Base-by-base conservation (phyloP, 2,888 invertebrate species). In the Drosophila villosipedis region DNA sequence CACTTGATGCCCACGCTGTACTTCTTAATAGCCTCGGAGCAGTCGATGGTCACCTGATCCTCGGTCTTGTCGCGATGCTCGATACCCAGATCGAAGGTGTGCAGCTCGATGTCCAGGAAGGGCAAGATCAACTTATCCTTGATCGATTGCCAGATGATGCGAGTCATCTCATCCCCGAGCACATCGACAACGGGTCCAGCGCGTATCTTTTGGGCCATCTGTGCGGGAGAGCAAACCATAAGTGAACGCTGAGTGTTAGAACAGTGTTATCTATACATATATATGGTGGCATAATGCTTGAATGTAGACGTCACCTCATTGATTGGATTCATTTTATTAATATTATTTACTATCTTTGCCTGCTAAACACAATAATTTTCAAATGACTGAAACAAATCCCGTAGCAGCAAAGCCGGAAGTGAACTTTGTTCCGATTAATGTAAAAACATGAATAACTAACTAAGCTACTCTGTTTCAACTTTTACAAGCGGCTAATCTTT, bases 1-100 rank as follows among this genome's bases (percentile, higher is more conserved):
- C 99, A 99, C 94, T 99, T 99, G 82, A 99, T 98, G 50, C 99
- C 99, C 60, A 99, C 99, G 94, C 98, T 99, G 94, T 98, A 99
- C 92, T 98, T 98, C 93, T 98, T 97, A 67, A 99, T 95, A 19
- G 99, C 99, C 93, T 99, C 96, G 10, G 99, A 99, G 93, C 99
- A 98, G 83, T 99, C 99, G 78, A 99, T 94, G 0, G 99, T 99
- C 4, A 99, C 98, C 94, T 98, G 96, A 92, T 99, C 99, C 71
- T 97, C 95, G 59, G 99, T 99, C 84, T 96, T 95, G 93, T 99
- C 99, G 73, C 99, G 95, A 93, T 98, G 95, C 94, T 99, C 98
- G 84, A 99, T 98, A 57, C 99, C 98, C 91, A 99, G 95, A 94
- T 99, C 99, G 93, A 95, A 99, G 10, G 96, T 96, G 92, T 99